Evolutionary conservation across 2,113 vertebrate genomes (phyloP).

Genomic region (Antechinus flavipes): DNA sequence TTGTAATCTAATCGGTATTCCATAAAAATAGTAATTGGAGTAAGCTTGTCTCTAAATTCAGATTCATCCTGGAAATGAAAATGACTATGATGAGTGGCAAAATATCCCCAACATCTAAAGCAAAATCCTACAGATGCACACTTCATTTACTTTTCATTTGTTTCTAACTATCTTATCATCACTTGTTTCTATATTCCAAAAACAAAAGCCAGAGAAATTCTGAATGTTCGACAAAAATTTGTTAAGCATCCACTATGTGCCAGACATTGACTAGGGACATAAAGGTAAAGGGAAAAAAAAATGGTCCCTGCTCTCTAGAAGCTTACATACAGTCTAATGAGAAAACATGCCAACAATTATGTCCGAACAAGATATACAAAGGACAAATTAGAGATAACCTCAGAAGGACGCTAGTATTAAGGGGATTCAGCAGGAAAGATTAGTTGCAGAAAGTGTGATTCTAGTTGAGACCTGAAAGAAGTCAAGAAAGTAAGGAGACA

Average conservation of each 20-base stretch:
- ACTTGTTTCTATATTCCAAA: background rate
- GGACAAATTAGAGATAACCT: background rate
- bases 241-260: background rate
- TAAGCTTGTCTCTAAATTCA: constrained; percentile 97
- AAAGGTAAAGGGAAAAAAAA: background rate
- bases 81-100: background rate
- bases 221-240: background rate
- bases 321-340: background rate
- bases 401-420: background rate
- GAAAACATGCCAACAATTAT: background rate
- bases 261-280: background rate
- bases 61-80: constrained; percentile 90
- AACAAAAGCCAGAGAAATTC: background rate
- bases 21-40: constrained; percentile 95
- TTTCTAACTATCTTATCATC: background rate
- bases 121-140: background rate
- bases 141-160: background rate
- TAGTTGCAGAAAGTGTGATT: background rate
- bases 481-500: background rate
- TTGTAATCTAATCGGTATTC: constrained; percentile 93
- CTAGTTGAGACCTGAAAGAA: background rate
- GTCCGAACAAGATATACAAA: background rate
- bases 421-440: background rate
- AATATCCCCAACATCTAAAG: background rate
- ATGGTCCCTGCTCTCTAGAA: background rate